phyloP scores from a whole-genome alignment of 2,888 invertebrate species.

The Gerris lacustris region DNA sequence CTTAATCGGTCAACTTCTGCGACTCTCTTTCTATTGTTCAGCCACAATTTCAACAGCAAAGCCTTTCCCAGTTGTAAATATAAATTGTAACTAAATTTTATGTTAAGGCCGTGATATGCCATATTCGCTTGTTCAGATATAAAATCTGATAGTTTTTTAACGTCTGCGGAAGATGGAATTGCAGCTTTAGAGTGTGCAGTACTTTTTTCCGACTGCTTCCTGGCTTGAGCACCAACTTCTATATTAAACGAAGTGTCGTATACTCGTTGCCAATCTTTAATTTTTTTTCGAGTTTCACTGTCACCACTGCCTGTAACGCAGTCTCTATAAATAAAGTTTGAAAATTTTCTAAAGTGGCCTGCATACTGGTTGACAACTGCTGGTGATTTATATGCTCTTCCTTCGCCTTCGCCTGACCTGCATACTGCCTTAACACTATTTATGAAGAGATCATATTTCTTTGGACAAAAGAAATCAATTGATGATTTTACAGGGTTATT shows the following conservation, averaged over 20 bases:
- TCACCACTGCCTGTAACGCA: too few relatives aligned
- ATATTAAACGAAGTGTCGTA: constrained; percentile 3
- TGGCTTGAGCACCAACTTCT: constrained; percentile 1
- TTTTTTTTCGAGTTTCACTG: background rate
- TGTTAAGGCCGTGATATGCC: too few relatives aligned
- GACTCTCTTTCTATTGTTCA: constrained; percentile 19
- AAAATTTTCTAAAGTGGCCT: constrained; percentile 1
- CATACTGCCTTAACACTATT: too few relatives aligned
- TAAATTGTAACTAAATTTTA: too few relatives aligned
- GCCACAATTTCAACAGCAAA: constrained; percentile 17
- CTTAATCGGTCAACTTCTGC: constrained; percentile 14
- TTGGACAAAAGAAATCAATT: too few relatives aligned
- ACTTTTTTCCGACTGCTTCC: constrained; percentile 2
- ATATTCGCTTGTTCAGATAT: too few relatives aligned
- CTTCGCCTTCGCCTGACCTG: too few relatives aligned
- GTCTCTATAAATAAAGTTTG: too few relatives aligned
- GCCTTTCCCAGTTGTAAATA: background rate
- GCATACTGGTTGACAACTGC: constrained; percentile 6
- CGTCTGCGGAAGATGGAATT: background rate
- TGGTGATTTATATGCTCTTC: background rate
- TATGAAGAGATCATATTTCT: too few relatives aligned
- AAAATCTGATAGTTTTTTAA: background rate
- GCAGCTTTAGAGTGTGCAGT: too few relatives aligned
- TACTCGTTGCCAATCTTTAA: constrained; percentile 2
- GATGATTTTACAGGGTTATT: too few relatives aligned